These are phyloP conservation scores for Paramisgurnus dabryanus DNA, from an alignment of 2,113 vertebrate species.

Conservation along the genomic window DNA sequence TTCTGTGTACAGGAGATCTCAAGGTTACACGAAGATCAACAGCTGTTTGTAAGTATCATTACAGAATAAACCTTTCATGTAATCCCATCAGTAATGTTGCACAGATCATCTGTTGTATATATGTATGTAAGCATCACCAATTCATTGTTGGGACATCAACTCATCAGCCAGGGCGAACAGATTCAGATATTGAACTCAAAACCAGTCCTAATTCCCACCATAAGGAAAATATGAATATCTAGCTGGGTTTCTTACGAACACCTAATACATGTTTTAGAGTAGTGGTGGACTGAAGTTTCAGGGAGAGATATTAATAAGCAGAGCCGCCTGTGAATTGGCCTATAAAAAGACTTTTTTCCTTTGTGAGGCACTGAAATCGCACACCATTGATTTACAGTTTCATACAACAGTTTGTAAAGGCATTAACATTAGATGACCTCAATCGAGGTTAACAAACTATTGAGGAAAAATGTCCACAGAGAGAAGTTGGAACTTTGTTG, in stretches of 20 bases:
- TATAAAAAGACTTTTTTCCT: conserved; percentile 40
- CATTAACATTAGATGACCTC: conserved; percentile 17
- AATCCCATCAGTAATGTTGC: not conserved
- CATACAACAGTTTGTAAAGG: conserved; percentile 8
- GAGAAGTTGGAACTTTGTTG: not conserved
- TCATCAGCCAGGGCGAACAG: no score
- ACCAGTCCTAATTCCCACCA: no score
- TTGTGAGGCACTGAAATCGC: conserved; percentile 61
- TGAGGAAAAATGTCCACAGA: conserved; percentile 10
- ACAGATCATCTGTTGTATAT: not conserved
- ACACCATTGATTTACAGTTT: conserved; percentile 48
- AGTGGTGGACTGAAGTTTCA: conserved; percentile 25
- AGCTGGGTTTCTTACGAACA: not conserved
- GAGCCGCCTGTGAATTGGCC: conserved; percentile 60
- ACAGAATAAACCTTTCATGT: conserved; percentile 4
- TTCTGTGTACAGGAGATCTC: conserved; percentile 64
- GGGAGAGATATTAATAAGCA: conserved; percentile 28
- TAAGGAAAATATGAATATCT: no score
- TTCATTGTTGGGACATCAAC: no score
- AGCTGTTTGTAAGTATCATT: conserved; percentile 62
- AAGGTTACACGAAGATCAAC: conserved; percentile 64
- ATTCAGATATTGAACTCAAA: no score
- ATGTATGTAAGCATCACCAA: no score
- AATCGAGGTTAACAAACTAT: not conserved
- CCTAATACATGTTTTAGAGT: not conserved